Percentiles rank a stretch among this genome's conserved stretches.
phyloP scores from a whole-genome alignment of 2,888 invertebrate species.

The Parnassius glacialis region DNA sequence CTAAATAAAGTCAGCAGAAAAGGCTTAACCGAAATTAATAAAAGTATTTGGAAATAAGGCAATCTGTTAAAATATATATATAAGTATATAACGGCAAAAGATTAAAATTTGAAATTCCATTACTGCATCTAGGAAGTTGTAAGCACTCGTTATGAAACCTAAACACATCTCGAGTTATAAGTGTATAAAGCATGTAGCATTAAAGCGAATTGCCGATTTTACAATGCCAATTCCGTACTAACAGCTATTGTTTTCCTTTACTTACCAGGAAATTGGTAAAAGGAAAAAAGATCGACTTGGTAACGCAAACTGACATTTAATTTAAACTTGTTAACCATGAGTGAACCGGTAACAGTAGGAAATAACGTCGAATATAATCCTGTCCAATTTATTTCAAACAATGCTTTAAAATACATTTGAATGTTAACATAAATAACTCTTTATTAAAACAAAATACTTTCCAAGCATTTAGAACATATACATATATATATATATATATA shows the following conservation, averaged over 20 bases:
- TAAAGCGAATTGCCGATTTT: constrained; percentile 4
- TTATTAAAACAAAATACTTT: too few species aligned
- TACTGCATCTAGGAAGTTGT: constrained; percentile 4
- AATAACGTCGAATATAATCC: constrained; percentile 50
- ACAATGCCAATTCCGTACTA: constrained; percentile 14
- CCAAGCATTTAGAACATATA: too few species aligned
- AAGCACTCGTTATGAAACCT: not conserved
- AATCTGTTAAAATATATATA: too few species aligned
- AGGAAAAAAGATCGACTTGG: constrained; percentile 42
- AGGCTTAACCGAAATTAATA: too few species aligned
- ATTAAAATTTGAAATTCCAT: constrained; percentile 5
- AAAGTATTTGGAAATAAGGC: too few species aligned
- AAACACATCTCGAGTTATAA: constrained; percentile 1
- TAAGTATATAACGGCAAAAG: too few species aligned
- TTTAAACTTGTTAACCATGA: constrained; percentile 59
- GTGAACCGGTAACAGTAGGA: constrained; percentile 42
- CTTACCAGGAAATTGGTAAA: constrained; percentile 35
- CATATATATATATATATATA: too few species aligned
- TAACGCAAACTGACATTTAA: constrained; percentile 57
- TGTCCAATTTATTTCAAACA: constrained; percentile 33
- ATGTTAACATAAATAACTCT: not conserved
- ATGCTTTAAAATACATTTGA: constrained; percentile 19
- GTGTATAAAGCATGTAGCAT: not conserved
- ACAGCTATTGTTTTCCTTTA: constrained; percentile 31
- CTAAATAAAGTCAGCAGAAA: too few species aligned